Evolutionary conservation across 2,113 vertebrate genomes (phyloP), one percentile per base, ranked within the genome.

Genomic region (Erpornis zantholeuca): DNA sequence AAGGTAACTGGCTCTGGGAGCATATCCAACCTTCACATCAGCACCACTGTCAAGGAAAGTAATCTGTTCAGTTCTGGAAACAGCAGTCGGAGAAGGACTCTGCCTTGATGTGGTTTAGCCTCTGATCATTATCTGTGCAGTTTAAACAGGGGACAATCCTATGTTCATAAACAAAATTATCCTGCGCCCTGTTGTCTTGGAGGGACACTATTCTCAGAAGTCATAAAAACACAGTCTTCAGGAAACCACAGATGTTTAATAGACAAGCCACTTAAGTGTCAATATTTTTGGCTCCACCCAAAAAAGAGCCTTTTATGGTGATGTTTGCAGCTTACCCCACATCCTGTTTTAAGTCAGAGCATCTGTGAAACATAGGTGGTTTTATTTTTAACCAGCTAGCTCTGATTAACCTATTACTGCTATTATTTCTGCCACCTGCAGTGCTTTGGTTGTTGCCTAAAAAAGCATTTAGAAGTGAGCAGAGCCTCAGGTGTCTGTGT

Each of bases 191-290:
- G 24, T 66, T n/a, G n/a, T n/a, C n/a, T n/a, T n/a, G n/a, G n/a
- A n/a, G n/a, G n/a, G n/a, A 56, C 31, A 8, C 23, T 65, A 3
- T 84, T 95, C 86, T 93, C 56, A 96, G 90, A 97, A 97, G 59
- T 57, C 27, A 14, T 25, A 88, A 38, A 85, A 81, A 70, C 76
- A 25, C 4, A 83, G 52, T 12, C 49, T 86, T 94, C 89, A 96
- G 95, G 71, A 97, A 97, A 96, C 91, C 86, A 73, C 92, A 94
- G 45, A 96, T 78, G 44, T 95, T 92, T 77, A 91, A 77, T 77
- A 91, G 87, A 24, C 13, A 76, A 57, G 45, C 56, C 0, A 0
- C 53, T 88, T 14, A 88, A 91, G 53, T 90, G 59, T 80, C 47
- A 92, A 31, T 83, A 73, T 90, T 61, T 65, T 95, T 95, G 66